Base-by-base conservation (phyloP, 1,140 invertebrate genomes). In the Eciton burchellii region DNA sequence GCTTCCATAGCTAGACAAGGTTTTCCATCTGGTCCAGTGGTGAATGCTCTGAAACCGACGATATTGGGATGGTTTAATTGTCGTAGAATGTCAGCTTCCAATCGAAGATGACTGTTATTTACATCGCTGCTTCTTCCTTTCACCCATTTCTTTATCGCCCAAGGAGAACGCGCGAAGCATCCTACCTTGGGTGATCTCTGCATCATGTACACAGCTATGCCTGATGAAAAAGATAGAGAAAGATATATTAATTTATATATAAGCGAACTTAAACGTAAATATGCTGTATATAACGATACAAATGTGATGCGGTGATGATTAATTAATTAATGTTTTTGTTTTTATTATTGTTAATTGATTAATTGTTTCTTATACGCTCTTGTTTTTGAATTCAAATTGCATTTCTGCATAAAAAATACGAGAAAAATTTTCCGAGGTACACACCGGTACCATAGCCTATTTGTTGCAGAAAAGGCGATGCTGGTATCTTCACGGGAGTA, bases 11-110 rank as follows among this genome's bases (percentile, higher is more conserved):
- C 96, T 63, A 97, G 91, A 59, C 95, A 95, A 83, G 95, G 94
- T 74, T 96, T 95, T 0, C 96, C 95, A 74, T 96, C 95, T 1
- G 92, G 89, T 0, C 92, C 92, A 82, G 96, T 95, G 1, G 95
- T 94, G 68, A 97, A 95, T 2, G 95, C 97, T 49, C 97, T 94
- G 89, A 97, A 98, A 0, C 97, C 97, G 3, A 98, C 96, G 62
- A 98, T 97, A 89, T 98, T 97, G 0, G 97, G 97, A 94, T 98
- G 97, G 29, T 96, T 95, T 52, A 98, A 94, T 72, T 95, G 94
- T 76, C 95, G 95, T 21, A 97, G 91, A 70, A 97, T 92, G 19
- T 96, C 94, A 0, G 97, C 97, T 93, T 98, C 97, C 0, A 94
- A 92, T 81, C 95, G 93, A 26, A 98, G 94, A 3, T 97, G 94